phyloP scores from a whole-genome alignment of 2,888 invertebrate species.

The Tolmerus cingulatus region DNA sequence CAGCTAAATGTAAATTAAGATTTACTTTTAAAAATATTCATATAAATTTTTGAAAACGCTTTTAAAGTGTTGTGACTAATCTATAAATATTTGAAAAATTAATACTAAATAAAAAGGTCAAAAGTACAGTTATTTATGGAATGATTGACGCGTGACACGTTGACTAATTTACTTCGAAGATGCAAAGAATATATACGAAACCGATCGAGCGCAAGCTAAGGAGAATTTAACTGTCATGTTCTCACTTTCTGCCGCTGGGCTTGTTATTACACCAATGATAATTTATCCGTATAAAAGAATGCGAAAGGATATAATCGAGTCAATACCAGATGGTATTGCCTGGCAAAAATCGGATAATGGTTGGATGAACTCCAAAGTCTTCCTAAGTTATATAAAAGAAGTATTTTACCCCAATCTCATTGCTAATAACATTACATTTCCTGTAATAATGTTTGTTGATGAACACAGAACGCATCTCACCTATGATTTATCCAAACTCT shows the following conservation, averaged over 20 bases:
- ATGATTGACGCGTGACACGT: too few species aligned
- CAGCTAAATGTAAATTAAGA: too few species aligned
- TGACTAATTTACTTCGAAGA: too few species aligned
- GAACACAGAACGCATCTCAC: slow-evolving; percentile 5
- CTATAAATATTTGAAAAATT: too few species aligned
- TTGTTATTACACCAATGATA: background rate
- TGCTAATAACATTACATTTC: background rate
- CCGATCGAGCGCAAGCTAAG: too few species aligned
- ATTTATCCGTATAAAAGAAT: background rate
- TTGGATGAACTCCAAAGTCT: slow-evolving; percentile 33
- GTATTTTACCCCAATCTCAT: slow-evolving; percentile 25
- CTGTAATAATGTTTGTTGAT: slow-evolving; percentile 39
- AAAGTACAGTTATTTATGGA: too few species aligned
- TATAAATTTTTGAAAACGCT: too few species aligned
- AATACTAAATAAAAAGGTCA: too few species aligned
- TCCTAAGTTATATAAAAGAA: slow-evolving; percentile 41
- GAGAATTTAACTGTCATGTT: background rate
- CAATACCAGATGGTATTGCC: slow-evolving; percentile 17
- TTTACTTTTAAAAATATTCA: too few species aligned
- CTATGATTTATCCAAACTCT: background rate
- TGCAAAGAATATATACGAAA: too few species aligned
- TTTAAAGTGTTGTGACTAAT: too few species aligned
- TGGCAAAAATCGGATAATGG: slow-evolving; percentile 10
- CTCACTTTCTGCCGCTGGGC: background rate
- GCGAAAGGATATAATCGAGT: slow-evolving; percentile 1